Conservation (phyloP, 2,888 invertebrate species). For the Polydrusus tereticollis region DNA sequence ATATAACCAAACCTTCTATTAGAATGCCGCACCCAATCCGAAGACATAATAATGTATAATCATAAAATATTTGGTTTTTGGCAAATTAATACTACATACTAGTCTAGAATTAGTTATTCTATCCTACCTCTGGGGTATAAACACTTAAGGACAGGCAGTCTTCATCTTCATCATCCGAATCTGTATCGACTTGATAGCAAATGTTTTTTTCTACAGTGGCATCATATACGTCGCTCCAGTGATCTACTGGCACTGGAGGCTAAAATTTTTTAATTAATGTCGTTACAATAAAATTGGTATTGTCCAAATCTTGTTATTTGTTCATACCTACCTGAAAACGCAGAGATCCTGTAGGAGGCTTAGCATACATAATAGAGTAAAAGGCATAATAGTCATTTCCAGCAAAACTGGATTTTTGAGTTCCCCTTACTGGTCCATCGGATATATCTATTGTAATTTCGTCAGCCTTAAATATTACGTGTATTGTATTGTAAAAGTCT, state of each 20-base stretch:
- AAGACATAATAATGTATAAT: too few relatives aligned
- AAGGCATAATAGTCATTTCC: conserved; percentile 48
- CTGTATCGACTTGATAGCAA: conserved; percentile 11
- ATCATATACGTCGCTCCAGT: background rate
- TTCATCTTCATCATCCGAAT: conserved; percentile 7
- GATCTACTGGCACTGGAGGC: conserved; percentile 7
- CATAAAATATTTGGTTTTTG: too few relatives aligned
- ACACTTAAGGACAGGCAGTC: conserved; percentile 20
- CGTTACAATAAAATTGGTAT: too few relatives aligned
- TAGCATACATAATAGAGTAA: conserved; percentile 53
- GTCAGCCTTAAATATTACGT: conserved; percentile 42
- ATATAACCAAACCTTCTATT: too few relatives aligned
- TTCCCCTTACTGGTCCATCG: conserved; percentile 51
- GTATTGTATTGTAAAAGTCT: too few relatives aligned
- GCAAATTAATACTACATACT: background rate
- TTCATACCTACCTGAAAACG: conserved; percentile 52
- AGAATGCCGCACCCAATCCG: too few relatives aligned
- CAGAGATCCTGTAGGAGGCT: conserved; percentile 53
- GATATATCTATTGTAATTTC: conserved; percentile 41
- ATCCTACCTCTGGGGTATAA: background rate
- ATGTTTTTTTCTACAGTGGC: conserved; percentile 5
- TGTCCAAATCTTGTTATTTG: too few relatives aligned
- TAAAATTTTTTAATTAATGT: too few relatives aligned
- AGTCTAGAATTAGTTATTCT: too few relatives aligned
- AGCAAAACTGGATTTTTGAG: conserved; percentile 23